Evolutionary conservation across 2,888 invertebrate species (phyloP).

Genomic region (Lepidonotus clava): DNA sequence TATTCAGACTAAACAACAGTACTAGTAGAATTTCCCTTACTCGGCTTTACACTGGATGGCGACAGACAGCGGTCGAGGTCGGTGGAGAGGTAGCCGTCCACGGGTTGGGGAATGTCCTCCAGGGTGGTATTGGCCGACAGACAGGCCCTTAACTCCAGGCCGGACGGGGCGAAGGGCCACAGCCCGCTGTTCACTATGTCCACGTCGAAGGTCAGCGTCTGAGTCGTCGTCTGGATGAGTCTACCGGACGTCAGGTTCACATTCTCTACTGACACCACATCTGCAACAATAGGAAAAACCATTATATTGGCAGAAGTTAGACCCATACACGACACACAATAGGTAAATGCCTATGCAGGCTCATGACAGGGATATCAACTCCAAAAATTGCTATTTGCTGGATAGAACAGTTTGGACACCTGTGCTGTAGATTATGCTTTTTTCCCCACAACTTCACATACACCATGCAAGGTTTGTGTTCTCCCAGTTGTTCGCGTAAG

Average conservation of each 20-base stretch:
- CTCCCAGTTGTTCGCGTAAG: too few relatives aligned
- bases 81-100: background rate
- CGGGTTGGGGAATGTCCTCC: background rate
- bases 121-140: background rate
- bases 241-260: background rate
- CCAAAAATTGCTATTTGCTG: too few relatives aligned
- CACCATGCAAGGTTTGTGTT: too few relatives aligned
- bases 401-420: too few relatives aligned
- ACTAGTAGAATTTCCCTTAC: background rate
- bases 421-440: too few relatives aligned
- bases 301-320: too few relatives aligned
- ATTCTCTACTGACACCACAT: background rate
- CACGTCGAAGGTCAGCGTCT: background rate
- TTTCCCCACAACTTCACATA: too few relatives aligned
- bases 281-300: too few relatives aligned
- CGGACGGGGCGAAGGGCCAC: background rate
- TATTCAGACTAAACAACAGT: background rate
- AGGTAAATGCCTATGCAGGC: too few relatives aligned
- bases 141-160: background rate
- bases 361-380: too few relatives aligned
- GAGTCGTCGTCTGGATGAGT: background rate
- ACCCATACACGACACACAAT: too few relatives aligned
- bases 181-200: background rate
- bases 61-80: background rate
- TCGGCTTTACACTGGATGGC: background rate